Base-by-base conservation (phyloP, 1,140 invertebrate species). In the Procambarus virginalis region DNA sequence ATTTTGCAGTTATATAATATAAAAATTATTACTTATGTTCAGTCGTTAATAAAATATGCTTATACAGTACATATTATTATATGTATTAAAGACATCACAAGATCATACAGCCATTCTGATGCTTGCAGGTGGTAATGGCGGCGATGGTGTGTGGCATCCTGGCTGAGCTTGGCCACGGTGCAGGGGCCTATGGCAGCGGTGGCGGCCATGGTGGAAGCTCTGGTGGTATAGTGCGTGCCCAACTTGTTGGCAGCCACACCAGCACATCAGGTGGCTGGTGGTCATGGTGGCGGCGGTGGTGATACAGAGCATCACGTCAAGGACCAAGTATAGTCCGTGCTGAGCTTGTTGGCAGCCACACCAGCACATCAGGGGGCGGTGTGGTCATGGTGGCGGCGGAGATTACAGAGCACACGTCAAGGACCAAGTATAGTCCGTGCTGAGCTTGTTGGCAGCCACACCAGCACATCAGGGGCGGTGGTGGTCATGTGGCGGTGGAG, bases 211-310 rank as follows among this genome's bases (percentile, higher is more conserved):
- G 79, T 34, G 20, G 78, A 22, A 20, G 49, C 48, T 49, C 48
- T 79, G 78, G 78, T 55, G 78, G 78, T 55, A 68, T 82, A 9
- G 80, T 82, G 4, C 34, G 17, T 60, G 80, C 80, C 34, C 80
- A 82, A 34, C 80, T 82, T 46, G 80, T 82, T 45, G 80, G 80
- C 58, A 60, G 51, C n/a, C 80, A 82, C 80, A 82, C 20, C n/a
- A 45, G 46, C 22, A 34, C 34, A 81, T 55, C 80, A 45, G 80
- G 80, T 12, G 80, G 80, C 45, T 14, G 58, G 60, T n/a, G 34
- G 80, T 1, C 1, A n/a, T 48, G 80, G 80, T 6, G 5, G n/a
- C 20, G 58, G 60, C 22, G 34, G 80, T 3, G 55, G 51, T n/a
- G n/a, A 34, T 48, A 55, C 55, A 45, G 51, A 6, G 55, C 51